Evolutionary conservation across 2,113 vertebrate species (phyloP).

Genomic region (Otolemur garnettii): DNA sequence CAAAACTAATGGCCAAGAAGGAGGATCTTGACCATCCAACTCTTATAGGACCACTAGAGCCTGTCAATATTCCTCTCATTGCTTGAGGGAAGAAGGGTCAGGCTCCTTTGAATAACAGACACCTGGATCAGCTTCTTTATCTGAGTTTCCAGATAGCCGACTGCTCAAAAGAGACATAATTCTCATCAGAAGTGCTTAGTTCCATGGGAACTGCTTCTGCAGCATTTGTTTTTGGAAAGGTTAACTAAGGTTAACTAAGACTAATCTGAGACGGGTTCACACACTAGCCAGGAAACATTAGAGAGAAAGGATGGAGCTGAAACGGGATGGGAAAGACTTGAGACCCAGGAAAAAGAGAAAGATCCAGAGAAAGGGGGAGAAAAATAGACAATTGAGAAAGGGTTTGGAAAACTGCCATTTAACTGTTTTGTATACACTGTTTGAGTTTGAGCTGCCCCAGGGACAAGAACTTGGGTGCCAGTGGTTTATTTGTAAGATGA

Average conservation of each 20-base stretch:
- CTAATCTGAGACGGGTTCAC: neutral
- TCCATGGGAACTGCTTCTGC: neutral
- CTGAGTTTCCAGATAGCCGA: neutral
- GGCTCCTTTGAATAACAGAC: neutral
- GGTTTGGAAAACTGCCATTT: neutral
- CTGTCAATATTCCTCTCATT: fast-evolving
- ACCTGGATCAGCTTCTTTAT: neutral
- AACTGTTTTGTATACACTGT: neutral
- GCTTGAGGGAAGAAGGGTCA: neutral
- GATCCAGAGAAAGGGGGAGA: neutral
- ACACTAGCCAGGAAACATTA: neutral
- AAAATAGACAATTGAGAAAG: neutral
- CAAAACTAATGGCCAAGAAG: neutral
- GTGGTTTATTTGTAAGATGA: neutral
- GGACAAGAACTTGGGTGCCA: neutral
- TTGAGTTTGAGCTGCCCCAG: neutral
- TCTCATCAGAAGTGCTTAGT: neutral
- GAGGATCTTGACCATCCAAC: neutral
- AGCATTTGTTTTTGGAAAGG: neutral
- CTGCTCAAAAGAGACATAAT: neutral
- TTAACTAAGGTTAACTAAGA: too few relatives aligned
- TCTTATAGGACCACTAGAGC: neutral
- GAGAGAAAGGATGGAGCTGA: neutral
- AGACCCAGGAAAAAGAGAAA: neutral
- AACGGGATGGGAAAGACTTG: neutral